Conservation (phyloP, 2,797 vertebrate genomes). For the Poecile montanus region DNA sequence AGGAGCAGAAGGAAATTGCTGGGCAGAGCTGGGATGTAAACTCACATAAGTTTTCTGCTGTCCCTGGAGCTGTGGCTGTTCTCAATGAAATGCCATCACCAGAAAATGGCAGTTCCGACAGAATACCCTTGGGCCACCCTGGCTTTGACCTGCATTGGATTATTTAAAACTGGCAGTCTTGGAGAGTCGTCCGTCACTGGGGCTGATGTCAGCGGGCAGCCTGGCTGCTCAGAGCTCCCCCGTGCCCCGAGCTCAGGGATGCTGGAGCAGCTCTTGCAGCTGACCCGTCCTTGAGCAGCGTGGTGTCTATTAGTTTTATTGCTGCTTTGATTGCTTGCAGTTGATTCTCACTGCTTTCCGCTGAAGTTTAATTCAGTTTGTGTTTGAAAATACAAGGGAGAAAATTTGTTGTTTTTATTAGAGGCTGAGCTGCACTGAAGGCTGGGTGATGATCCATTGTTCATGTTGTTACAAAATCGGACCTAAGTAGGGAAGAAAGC, state of each 20-base stretch:
- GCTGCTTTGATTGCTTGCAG: slow-evolving; percentile 7
- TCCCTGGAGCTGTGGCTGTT: neutral
- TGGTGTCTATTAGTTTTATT: slow-evolving; percentile 43
- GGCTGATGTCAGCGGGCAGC: neutral
- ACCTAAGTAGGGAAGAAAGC: slow-evolving; percentile 11
- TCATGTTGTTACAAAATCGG: neutral
- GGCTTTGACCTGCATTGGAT: neutral
- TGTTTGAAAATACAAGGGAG: slow-evolving; percentile 30
- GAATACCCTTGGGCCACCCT: slow-evolving; percentile 22
- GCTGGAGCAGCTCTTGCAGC: neutral
- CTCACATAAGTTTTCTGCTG: neutral
- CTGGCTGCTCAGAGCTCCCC: neutral
- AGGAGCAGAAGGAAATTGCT: neutral
- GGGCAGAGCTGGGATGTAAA: neutral
- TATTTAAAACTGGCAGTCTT: neutral
- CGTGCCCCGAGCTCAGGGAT: neutral
- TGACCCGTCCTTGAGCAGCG: neutral
- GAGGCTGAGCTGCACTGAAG: neutral
- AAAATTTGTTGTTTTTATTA: slow-evolving; percentile 54
- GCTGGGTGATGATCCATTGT: neutral
- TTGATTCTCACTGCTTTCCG: neutral
- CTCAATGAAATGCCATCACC: neutral
- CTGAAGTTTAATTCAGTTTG: slow-evolving; percentile 43
- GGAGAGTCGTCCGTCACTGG: neutral
- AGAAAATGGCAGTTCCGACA: slow-evolving; percentile 28